These are phyloP conservation scores for Microctonus brassicae DNA, from an alignment of 2,888 invertebrate species.

Conservation along the genomic window DNA sequence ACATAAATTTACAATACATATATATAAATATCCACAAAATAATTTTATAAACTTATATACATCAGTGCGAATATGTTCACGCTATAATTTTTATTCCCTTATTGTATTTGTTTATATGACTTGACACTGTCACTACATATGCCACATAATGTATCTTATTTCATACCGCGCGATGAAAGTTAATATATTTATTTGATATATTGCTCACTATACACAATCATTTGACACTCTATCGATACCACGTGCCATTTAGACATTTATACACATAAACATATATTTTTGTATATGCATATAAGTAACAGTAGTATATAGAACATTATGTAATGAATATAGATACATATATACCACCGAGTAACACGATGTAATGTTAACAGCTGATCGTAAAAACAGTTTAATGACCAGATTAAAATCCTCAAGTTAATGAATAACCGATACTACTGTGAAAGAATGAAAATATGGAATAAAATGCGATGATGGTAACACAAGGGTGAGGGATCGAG, in stretches of 20 bases:
- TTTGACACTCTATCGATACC: slow-evolving; percentile 24
- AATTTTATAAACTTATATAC: slow-evolving; percentile 15
- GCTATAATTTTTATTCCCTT: slow-evolving; percentile 2
- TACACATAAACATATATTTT: not conserved
- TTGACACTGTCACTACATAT: slow-evolving; percentile 17
- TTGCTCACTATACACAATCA: slow-evolving; percentile 4
- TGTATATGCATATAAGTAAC: not conserved
- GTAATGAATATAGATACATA: no score
- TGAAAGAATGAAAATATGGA: not conserved
- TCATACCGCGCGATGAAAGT: slow-evolving; percentile 27
- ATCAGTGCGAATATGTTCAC: no score
- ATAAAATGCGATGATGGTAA: slow-evolving; percentile 5
- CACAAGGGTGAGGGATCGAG: not conserved
- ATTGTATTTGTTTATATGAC: not conserved
- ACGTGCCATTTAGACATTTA: slow-evolving; percentile 19
- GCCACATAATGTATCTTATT: slow-evolving; percentile 20
- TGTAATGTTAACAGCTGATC: slow-evolving; percentile 33
- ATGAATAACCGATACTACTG: slow-evolving; percentile 29
- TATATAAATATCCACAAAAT: not conserved
- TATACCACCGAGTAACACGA: no score
- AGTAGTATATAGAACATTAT: no score
- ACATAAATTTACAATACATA: not conserved
- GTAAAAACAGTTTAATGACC: slow-evolving; percentile 36
- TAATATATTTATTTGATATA: slow-evolving; percentile 18
- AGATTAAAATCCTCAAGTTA: slow-evolving; percentile 38